phyloP scores from a whole-genome alignment of 2,113 vertebrate genomes.

The Saimiri boliviensis region DNA sequence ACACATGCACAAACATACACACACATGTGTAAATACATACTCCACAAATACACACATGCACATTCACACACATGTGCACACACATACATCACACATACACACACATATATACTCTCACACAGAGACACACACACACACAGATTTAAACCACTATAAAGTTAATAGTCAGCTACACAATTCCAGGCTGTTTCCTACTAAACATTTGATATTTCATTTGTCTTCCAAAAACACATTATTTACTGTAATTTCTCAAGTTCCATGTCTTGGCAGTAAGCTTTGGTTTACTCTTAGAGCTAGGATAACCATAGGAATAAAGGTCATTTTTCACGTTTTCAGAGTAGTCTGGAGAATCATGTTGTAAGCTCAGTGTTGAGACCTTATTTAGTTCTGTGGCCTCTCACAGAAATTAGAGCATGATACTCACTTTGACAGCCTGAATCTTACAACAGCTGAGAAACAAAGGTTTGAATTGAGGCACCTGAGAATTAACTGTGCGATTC shows the following conservation, averaged over 20 bases:
- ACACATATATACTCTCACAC: neutral
- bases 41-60: too few relatives aligned
- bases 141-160: neutral
- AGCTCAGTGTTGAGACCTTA: neutral
- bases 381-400: neutral
- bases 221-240: neutral
- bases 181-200: neutral
- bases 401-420: neutral
- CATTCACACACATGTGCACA: neutral
- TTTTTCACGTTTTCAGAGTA: neutral
- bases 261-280: neutral
- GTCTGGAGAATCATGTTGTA: neutral
- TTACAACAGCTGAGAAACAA: neutral
- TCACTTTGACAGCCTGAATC: slow-evolving; percentile 32
- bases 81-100: neutral
- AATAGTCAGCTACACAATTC: neutral
- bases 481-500: slow-evolving; percentile 54
- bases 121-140: neutral
- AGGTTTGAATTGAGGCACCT: slow-evolving; percentile 20
- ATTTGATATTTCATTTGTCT: neutral
- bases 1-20: neutral
- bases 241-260: neutral
- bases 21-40: neutral
- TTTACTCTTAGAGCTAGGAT: neutral
- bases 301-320: neutral